These are phyloP conservation scores for Zelleria hepariella DNA, from an alignment of 2,888 invertebrate genomes.

Conservation along the genomic window DNA sequence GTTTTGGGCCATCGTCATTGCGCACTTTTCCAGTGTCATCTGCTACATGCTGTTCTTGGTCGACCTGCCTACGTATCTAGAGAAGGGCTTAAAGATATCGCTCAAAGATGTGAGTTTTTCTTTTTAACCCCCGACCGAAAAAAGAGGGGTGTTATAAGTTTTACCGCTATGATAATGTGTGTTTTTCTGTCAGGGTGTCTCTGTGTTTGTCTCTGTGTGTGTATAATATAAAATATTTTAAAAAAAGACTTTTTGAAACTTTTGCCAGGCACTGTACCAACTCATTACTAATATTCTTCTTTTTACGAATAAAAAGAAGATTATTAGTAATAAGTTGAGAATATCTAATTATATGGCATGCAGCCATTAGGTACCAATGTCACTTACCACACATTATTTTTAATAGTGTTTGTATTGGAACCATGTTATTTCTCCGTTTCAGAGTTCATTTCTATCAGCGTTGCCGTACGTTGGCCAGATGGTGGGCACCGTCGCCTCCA, in stretches of 20 bases:
- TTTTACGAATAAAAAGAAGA: too few relatives aligned
- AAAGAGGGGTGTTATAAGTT: too few relatives aligned
- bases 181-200: too few relatives aligned
- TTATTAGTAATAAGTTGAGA: too few relatives aligned
- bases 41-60: constrained; percentile 80
- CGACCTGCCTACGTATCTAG: constrained; percentile 78
- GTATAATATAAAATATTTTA: too few relatives aligned
- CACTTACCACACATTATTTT: background rate
- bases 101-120: constrained; percentile 2
- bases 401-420: background rate
- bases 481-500: constrained; percentile 72
- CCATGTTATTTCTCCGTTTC: background rate
- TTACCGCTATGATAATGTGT: background rate
- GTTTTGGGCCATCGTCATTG: constrained; percentile 42
- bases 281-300: too few relatives aligned
- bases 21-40: constrained; percentile 76
- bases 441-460: constrained; percentile 3
- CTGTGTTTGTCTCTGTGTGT: too few relatives aligned
- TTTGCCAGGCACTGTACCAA: too few relatives aligned
- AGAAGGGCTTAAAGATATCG: constrained; percentile 68
- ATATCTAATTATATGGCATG: too few relatives aligned
- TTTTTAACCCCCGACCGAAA: too few relatives aligned
- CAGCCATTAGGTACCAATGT: too few relatives aligned
- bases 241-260: too few relatives aligned
- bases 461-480: constrained; percentile 77